Evolutionary conservation across 2,888 invertebrate species (phyloP).

Genomic region (Eilema depressum): DNA sequence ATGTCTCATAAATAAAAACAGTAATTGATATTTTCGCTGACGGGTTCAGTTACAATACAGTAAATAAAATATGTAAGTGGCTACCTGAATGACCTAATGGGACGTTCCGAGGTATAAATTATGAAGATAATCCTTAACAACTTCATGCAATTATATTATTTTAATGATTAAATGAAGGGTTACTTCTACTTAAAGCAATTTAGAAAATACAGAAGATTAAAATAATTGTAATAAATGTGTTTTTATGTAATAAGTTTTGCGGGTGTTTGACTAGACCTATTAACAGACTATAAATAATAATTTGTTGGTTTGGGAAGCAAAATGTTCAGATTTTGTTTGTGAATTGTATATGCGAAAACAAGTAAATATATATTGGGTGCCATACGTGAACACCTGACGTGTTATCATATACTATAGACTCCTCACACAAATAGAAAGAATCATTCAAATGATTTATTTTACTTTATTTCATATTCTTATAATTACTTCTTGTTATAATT

Average conservation of each 20-base stretch:
- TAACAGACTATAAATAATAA: neutral
- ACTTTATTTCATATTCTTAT: too few species aligned
- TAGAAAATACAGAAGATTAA: neutral
- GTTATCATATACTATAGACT: too few species aligned
- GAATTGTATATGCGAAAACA: too few species aligned
- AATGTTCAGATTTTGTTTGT: too few species aligned
- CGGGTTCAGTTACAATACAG: slow-evolving; percentile 21
- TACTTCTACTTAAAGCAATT: neutral
- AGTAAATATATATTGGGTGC: too few species aligned
- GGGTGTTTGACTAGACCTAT: neutral
- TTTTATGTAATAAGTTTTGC: neutral
- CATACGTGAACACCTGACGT: too few species aligned
- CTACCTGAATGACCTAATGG: slow-evolving; percentile 20
- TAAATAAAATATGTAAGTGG: slow-evolving; percentile 27
- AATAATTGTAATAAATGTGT: neutral
- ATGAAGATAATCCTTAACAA: slow-evolving; percentile 7
- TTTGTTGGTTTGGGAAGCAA: neutral
- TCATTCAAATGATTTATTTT: too few species aligned
- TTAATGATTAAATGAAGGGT: neutral
- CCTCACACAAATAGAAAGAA: too few species aligned
- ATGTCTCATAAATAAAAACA: slow-evolving; percentile 27
- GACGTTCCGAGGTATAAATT: slow-evolving; percentile 10
- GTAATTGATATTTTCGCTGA: slow-evolving; percentile 27
- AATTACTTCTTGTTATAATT: too few species aligned
- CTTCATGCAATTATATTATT: neutral